Percentiles rank a stretch among this genome's conserved stretches.
These are phyloP conservation scores for Drosophila stalkeri DNA, from an alignment of 2,888 invertebrate genomes.

Conservation along the genomic window DNA sequence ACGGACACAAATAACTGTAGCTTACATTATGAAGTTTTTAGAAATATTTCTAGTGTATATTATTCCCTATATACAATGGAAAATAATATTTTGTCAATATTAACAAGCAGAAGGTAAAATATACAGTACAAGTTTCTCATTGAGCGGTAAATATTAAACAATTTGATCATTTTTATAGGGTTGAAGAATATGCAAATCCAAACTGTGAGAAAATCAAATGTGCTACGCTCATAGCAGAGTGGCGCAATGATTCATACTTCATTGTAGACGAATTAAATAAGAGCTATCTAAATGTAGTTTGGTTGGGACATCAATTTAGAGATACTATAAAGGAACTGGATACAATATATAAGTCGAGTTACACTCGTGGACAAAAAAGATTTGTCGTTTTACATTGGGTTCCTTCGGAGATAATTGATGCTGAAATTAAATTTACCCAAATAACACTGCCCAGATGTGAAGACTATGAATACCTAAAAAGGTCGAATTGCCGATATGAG, in stretches of 20 bases:
- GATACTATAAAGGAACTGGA: constrained; percentile 84
- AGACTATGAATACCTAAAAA: constrained; percentile 66
- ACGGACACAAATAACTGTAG: constrained; percentile 12
- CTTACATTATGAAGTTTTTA: constrained; percentile 73
- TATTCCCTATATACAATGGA: constrained; percentile 74
- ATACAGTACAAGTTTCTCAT: not conserved
- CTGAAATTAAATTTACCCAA: constrained; percentile 85
- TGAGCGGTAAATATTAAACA: not conserved
- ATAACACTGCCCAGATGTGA: constrained; percentile 89
- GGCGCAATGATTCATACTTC: constrained; percentile 86
- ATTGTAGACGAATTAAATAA: constrained; percentile 87
- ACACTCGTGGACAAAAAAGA: constrained; percentile 67
- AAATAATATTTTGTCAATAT: constrained; percentile 35
- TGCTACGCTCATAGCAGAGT: constrained; percentile 86
- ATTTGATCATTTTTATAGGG: constrained; percentile 12
- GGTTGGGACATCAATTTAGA: constrained; percentile 88
- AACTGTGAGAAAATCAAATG: constrained; percentile 75
- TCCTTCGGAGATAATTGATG: constrained; percentile 88
- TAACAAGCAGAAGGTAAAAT: constrained; percentile 47
- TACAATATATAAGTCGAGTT: constrained; percentile 41
- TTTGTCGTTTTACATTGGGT: constrained; percentile 89
- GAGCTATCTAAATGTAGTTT: constrained; percentile 88
- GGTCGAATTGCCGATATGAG: constrained; percentile 88
- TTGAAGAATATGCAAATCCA: constrained; percentile 55
- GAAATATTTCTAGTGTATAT: constrained; percentile 52